Evolutionary conservation across 1,140 invertebrate genomes (phyloP).

Genomic region (Drosophila arizonae): DNA sequence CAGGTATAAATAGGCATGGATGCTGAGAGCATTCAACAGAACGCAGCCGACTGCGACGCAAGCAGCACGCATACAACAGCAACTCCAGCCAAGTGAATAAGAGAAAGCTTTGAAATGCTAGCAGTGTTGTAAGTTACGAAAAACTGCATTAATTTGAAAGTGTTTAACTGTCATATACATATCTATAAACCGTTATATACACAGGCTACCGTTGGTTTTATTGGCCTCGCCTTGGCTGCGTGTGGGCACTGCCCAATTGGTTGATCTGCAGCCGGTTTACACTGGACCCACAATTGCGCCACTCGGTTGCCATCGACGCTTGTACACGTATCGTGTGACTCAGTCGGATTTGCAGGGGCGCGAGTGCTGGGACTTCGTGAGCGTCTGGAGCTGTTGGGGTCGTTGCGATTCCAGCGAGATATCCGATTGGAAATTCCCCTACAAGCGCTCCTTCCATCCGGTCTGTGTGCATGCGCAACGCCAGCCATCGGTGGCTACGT

Average conservation of each 20-base stretch:
- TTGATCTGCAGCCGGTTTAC: conserved; percentile 63
- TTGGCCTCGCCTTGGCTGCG: conserved; percentile 11
- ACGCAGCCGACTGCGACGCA: conserved; percentile 11
- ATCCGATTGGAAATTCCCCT: conserved; percentile 93
- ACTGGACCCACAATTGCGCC: conserved; percentile 64
- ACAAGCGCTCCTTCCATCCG: conserved; percentile 91
- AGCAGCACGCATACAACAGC: not conserved
- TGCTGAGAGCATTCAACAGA: not conserved
- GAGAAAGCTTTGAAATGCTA: not conserved
- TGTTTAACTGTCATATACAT: not conserved
- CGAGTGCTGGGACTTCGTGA: conserved; percentile 85
- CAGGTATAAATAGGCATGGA: conserved; percentile 33
- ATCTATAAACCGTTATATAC: not conserved
- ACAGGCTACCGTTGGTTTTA: conserved; percentile 30
- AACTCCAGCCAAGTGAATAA: too few relatives aligned
- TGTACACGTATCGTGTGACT: conserved; percentile 83
- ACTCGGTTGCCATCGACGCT: conserved; percentile 83
- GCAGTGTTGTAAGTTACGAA: conserved; percentile 7
- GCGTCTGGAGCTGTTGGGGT: conserved; percentile 91
- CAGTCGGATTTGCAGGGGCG: conserved; percentile 61
- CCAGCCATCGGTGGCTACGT: conserved; percentile 83
- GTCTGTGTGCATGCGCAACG: conserved; percentile 91
- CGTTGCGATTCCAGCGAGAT: conserved; percentile 93
- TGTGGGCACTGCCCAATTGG: conserved; percentile 41
- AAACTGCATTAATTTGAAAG: conserved; percentile 1